Evolutionary conservation across 2,797 vertebrate genomes (phyloP), one percentile per base, ranked within the genome.

Genomic region (Manis javanica): DNA sequence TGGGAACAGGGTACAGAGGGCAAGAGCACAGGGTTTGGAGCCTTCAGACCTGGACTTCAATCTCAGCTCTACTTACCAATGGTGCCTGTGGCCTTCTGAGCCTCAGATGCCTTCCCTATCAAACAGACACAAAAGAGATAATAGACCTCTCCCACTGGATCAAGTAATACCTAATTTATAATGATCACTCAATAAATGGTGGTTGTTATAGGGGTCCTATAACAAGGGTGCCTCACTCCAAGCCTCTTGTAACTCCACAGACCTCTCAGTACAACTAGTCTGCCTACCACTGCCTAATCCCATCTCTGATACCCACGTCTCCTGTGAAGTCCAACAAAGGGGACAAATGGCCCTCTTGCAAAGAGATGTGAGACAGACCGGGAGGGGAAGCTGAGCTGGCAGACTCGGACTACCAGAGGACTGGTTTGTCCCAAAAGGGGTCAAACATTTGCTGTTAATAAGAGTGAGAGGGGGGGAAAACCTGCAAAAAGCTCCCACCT

Each of bases 281-380:
- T 91, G 97, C 97, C 97, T 97, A 97, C 87, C 97, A 96, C 98
- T 94, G 96, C 96, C 98, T 98, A 98, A 96, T 95, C 91, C 55
- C 61, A 46, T 82, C 83, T 87, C 86, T 29, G 23, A 42, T 24
- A 16, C 75, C 68, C 69, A 63, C 77, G 84, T 97, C 97, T 97
- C 97, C 88, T 96, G 83, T 97, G 96, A 98, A 98, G 96, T 82
- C 95, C 97, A 97, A 97, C 98, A 93, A 97, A 97, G 97, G 97
- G 98, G 96, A 98, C 98, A 98, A 98, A 98, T 97, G 98, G 98
- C 97, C 75, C 92, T 92, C 96, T 97, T 97, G 97, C 98, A 96
- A 53, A 81, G 86, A 98, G 98, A 98, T 98, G 97, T 95, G 97
- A 98, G 98, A 97, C 96, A 96, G 89, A 96, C 90, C 95, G 97